phyloP scores from a whole-genome alignment of 2,113 vertebrate species.

The Oryzias celebensis region DNA sequence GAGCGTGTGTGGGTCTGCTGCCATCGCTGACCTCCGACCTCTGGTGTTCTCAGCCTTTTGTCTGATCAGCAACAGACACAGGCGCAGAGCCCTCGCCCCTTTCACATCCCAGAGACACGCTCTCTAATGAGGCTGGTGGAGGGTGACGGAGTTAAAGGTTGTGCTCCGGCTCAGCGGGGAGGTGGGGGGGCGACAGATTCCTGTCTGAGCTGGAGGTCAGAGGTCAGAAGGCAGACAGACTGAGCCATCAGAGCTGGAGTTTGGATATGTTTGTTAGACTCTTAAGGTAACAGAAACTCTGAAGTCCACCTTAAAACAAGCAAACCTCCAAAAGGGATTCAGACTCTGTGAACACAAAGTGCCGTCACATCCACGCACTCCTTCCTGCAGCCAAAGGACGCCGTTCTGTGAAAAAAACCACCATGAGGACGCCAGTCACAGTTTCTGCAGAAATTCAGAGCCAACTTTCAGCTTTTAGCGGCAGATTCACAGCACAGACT shows the following conservation, averaged over 20 bases:
- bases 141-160: constrained; percentile 39
- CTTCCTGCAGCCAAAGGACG: too few relatives aligned
- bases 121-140: constrained; percentile 54
- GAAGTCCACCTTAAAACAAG: too few relatives aligned
- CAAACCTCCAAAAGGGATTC: too few relatives aligned
- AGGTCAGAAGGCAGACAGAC: constrained; percentile 34
- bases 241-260: constrained; percentile 25
- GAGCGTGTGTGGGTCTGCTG: constrained; percentile 1
- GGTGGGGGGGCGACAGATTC: constrained; percentile 40
- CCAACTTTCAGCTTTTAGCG: too few relatives aligned
- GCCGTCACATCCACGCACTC: too few relatives aligned
- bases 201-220: constrained; percentile 42
- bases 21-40: constrained; percentile 32
- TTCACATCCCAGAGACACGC: constrained; percentile 28
- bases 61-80: constrained; percentile 15
- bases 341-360: too few relatives aligned
- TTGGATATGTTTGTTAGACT: not conserved
- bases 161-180: not conserved
- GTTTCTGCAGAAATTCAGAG: too few relatives aligned
- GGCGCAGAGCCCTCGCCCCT: not conserved
- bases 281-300: too few relatives aligned
- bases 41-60: constrained; percentile 5
- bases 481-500: too few relatives aligned
- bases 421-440: too few relatives aligned
- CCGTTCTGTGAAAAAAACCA: too few relatives aligned